Conservation (phyloP, 2,888 invertebrate species). For the Hypolimnas misippus region DNA sequence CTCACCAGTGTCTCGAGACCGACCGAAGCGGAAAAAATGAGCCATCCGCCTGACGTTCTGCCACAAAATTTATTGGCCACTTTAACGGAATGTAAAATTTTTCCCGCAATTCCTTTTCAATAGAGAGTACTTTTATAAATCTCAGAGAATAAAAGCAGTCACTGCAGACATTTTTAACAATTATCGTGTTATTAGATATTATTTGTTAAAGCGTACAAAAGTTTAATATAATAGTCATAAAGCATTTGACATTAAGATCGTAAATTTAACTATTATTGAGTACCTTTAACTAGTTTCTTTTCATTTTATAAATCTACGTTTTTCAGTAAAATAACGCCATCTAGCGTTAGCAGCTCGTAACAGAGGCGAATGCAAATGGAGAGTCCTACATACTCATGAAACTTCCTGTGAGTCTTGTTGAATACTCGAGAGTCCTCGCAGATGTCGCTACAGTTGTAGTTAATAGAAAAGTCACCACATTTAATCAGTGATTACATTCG, state of each 20-base stretch:
- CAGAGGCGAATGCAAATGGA: not conserved
- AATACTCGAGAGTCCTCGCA: not conserved
- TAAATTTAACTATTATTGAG: too few species aligned
- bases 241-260: too few species aligned
- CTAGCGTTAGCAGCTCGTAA: not conserved
- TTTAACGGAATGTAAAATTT: slow-evolving; percentile 31
- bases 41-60: slow-evolving; percentile 38
- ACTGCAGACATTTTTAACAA: not conserved
- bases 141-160: not conserved
- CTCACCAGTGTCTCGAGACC: slow-evolving; percentile 48
- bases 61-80: slow-evolving; percentile 42
- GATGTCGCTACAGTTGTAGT: not conserved
- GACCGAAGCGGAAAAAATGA: slow-evolving; percentile 62
- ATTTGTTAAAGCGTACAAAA: not conserved
- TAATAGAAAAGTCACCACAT: not conserved
- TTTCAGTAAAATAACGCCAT: not conserved
- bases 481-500: too few species aligned
- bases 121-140: slow-evolving; percentile 40
- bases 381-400: not conserved
- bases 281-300: not conserved
- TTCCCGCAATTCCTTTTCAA: slow-evolving; percentile 31
- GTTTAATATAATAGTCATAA: not conserved
- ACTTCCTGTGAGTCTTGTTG: not conserved
- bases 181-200: not conserved
- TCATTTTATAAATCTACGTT: not conserved